Evolutionary conservation across 1,140 invertebrate species (phyloP).

Genomic region (Musca vetustissima): DNA sequence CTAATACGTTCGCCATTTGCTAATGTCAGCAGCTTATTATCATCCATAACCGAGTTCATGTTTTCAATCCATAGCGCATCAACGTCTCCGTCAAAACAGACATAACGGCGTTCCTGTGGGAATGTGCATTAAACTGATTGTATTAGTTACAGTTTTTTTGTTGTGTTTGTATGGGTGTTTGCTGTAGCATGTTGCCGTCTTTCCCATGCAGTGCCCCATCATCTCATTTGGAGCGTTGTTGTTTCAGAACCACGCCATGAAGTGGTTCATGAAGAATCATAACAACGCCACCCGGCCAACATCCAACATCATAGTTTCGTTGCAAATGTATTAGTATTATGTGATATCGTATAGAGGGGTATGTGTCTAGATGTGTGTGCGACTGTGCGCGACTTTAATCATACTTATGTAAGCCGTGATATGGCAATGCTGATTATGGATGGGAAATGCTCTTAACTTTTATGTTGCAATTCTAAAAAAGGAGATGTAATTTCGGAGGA

Average conservation of each 20-base stretch:
- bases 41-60: slow-evolving; percentile 96
- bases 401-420: too few species aligned
- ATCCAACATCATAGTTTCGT: neutral
- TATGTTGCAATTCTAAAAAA: too few species aligned
- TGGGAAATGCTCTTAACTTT: too few species aligned
- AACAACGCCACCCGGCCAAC: neutral
- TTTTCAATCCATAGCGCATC: slow-evolving; percentile 94
- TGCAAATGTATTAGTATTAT: too few species aligned
- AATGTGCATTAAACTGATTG: slow-evolving; percentile 30
- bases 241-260: neutral
- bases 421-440: too few species aligned
- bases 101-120: slow-evolving; percentile 72
- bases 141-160: slow-evolving; percentile 19
- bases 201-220: neutral
- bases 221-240: neutral
- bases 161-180: neutral
- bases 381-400: too few species aligned
- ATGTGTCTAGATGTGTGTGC: too few species aligned
- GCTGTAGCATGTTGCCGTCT: neutral
- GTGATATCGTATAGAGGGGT: too few species aligned
- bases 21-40: slow-evolving; percentile 85
- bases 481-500: too few species aligned
- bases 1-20: slow-evolving; percentile 89
- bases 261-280: neutral
- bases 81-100: slow-evolving; percentile 90